A percentile compares a stretch with the other conserved stretches of the same genome.
Conservation (phyloP, 2,797 vertebrate genomes). For the Apodemus agrarius region DNA sequence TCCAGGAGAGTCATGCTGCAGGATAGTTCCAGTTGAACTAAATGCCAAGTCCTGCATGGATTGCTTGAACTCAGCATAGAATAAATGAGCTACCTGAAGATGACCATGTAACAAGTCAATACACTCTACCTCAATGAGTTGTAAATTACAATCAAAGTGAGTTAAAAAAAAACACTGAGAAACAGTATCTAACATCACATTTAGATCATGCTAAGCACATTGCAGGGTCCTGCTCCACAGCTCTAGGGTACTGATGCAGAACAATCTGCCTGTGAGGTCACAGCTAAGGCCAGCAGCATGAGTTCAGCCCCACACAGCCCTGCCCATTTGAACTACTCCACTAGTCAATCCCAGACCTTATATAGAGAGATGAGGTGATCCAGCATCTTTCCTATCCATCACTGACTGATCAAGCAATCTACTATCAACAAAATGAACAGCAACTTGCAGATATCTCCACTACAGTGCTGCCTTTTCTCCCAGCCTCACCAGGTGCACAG, state of each 20-base stretch:
- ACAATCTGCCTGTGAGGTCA: too few species aligned
- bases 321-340: not conserved
- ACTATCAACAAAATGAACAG: not conserved
- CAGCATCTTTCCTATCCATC: not conserved
- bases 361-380: not conserved
- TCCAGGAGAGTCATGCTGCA: too few species aligned
- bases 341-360: not conserved
- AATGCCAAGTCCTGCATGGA: not conserved
- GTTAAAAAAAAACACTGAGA: not conserved
- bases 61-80: not conserved
- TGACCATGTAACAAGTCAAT: not conserved
- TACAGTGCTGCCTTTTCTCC: not conserved
- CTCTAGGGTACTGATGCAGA: not conserved
- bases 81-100: not conserved
- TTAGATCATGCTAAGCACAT: not conserved
- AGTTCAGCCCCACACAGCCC: not conserved
- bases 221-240: not conserved
- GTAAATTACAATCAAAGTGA: not conserved
- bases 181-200: not conserved
- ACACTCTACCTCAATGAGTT: not conserved
- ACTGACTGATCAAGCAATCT: not conserved
- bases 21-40: not conserved
- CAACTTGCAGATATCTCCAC: not conserved
- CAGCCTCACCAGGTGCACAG: fast-evolving
- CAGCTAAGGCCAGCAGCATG: too few species aligned